phyloP scores from a whole-genome alignment of 2,888 invertebrate species.

The Venustoraphidia nigricollis region DNA sequence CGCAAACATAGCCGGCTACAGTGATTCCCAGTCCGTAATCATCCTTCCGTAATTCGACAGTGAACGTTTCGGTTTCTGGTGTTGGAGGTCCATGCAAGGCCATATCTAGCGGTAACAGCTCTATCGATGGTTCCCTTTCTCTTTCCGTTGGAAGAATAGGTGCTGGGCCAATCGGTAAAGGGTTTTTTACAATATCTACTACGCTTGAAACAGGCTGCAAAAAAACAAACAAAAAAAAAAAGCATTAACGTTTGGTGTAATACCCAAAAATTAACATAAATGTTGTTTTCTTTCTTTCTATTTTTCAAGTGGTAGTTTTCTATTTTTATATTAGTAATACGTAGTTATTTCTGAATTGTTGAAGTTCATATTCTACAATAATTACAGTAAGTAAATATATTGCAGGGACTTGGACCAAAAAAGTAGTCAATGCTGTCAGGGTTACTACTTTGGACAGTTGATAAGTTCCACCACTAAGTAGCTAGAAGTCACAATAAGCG shows the following conservation, averaged over 20 bases:
- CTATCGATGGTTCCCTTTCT: conserved; percentile 6
- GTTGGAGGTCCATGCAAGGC: conserved; percentile 41
- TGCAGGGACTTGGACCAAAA: too few species aligned
- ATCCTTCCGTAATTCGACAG: conserved; percentile 82
- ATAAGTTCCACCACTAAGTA: too few species aligned
- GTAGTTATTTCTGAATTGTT: too few species aligned
- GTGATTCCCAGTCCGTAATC: conserved; percentile 88
- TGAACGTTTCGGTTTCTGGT: conserved; percentile 83
- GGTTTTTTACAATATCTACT: conserved; percentile 48
- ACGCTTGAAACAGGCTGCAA: conserved; percentile 43
- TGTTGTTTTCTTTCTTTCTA: neutral
- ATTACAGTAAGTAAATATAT: too few species aligned
- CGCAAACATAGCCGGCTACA: conserved; percentile 93
- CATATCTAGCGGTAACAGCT: conserved; percentile 36
- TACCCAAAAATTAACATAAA: neutral
- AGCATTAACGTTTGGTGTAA: conserved; percentile 17
- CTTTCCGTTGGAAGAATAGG: conserved; percentile 7
- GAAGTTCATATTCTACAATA: too few species aligned
- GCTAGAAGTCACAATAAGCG: too few species aligned
- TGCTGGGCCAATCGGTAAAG: conserved; percentile 22
- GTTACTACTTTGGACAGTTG: too few species aligned
- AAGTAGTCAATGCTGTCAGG: too few species aligned
- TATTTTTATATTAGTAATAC: too few species aligned
- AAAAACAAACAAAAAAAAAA: conserved; percentile 4
- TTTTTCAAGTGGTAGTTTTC: too few species aligned